Percentiles rank a stretch among this genome's conserved stretches.
phyloP scores from a whole-genome alignment of 2,888 invertebrate genomes.

The Lasius platythorax region DNA sequence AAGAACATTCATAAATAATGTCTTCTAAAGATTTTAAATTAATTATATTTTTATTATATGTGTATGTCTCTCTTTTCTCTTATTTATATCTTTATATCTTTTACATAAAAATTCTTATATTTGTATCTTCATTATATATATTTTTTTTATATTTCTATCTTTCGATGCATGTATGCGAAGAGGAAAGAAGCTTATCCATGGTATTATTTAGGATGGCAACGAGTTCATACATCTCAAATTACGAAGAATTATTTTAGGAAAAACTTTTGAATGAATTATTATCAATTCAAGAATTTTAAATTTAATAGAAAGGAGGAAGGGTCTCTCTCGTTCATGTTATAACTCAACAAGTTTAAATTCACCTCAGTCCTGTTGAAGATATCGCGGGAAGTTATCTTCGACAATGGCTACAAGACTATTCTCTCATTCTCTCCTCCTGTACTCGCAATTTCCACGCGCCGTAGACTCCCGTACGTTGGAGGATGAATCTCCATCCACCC shows the following conservation, averaged over 20 bases:
- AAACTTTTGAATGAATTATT: slow-evolving; percentile 40
- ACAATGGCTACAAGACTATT: slow-evolving; percentile 47
- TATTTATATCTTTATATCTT: background rate
- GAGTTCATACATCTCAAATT: background rate
- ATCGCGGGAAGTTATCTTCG: slow-evolving; percentile 45
- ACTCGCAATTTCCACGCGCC: slow-evolving; percentile 25
- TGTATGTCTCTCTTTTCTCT: background rate
- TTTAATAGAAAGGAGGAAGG: slow-evolving; percentile 23
- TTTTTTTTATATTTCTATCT: background rate
- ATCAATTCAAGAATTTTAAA: slow-evolving; percentile 34
- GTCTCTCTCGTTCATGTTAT: background rate
- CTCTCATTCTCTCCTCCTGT: slow-evolving; percentile 28
- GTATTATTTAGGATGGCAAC: background rate
- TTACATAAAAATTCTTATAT: background rate
- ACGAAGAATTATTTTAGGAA: background rate
- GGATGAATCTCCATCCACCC: slow-evolving; percentile 16
- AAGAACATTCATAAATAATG: background rate
- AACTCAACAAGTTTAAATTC: slow-evolving; percentile 53
- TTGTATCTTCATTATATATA: background rate
- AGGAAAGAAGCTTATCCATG: background rate
- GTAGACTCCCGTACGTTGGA: slow-evolving; percentile 5
- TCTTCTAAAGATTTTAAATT: background rate
- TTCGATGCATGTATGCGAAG: background rate
- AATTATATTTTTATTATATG: no score
- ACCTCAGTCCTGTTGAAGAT: slow-evolving; percentile 35